These are phyloP conservation scores for Carterocephalus palaemon DNA, from an alignment of 2,888 invertebrate genomes.

Conservation along the genomic window DNA sequence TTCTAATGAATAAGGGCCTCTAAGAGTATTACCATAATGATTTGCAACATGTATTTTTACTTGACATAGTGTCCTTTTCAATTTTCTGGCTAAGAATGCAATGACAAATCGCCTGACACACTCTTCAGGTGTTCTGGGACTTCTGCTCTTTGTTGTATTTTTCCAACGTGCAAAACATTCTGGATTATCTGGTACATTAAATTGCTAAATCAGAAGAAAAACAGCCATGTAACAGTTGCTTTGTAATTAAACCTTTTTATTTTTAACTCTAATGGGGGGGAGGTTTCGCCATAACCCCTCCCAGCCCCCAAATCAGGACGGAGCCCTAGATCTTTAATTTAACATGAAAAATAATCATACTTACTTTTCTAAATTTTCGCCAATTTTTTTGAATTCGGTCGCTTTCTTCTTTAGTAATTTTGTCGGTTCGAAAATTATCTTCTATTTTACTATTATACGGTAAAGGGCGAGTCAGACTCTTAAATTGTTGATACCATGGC, in stretches of 20 bases:
- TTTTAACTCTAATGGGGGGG: too few species aligned
- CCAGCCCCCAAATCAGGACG: too few species aligned
- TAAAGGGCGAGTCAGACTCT: conserved; percentile 43
- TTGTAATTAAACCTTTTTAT: too few species aligned
- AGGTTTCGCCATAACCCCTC: too few species aligned
- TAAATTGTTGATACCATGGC: conserved; percentile 61
- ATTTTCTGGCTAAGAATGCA: conserved; percentile 54
- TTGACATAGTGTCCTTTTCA: conserved; percentile 56
- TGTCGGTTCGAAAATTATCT: conserved; percentile 43
- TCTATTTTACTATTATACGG: conserved; percentile 31
- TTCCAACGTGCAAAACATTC: conserved; percentile 55
- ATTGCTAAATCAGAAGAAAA: conserved; percentile 43
- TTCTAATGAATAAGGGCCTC: conserved; percentile 43
- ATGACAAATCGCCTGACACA: conserved; percentile 48
- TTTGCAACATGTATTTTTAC: conserved; percentile 50
- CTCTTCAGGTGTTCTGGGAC: conserved; percentile 44
- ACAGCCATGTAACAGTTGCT: too few species aligned
- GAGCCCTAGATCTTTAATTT: too few species aligned
- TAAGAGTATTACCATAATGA: conserved; percentile 40
- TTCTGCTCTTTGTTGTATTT: conserved; percentile 43
- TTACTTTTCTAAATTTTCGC: conserved; percentile 53
- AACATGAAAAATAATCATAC: conserved; percentile 5
- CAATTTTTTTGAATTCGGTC: conserved; percentile 53
- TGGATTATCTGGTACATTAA: conserved; percentile 53
- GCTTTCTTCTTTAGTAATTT: conserved; percentile 51